A percentile compares a stretch with the other conserved stretches of the same genome.
phyloP scores from a whole-genome alignment of 1,140 invertebrate genomes.

The Lerema accius region DNA sequence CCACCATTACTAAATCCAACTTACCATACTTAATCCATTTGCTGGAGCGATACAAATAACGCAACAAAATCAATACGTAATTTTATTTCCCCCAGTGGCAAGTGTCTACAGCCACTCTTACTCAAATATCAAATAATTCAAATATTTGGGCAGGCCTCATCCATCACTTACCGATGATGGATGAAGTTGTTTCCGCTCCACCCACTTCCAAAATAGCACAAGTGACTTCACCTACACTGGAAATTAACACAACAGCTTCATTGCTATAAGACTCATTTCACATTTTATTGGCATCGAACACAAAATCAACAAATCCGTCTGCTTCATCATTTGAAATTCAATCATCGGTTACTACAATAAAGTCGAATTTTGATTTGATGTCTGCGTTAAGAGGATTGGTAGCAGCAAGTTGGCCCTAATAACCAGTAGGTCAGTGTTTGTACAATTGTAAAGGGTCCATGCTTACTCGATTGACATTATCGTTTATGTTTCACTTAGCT shows the following conservation, averaged over 20 bases:
- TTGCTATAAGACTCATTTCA: not conserved
- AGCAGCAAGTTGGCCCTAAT: conserved; percentile 58
- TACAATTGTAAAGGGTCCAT: conserved; percentile 66
- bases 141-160: conserved; percentile 77
- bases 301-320: conserved; percentile 29
- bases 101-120: conserved; percentile 57
- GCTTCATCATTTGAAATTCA: conserved; percentile 22
- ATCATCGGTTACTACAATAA: conserved; percentile 30
- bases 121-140: conserved; percentile 77
- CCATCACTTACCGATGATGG: conserved; percentile 78
- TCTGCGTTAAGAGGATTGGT: conserved; percentile 36
- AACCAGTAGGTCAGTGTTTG: conserved; percentile 69
- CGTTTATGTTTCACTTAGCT: conserved; percentile 77
- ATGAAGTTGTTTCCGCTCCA: conserved; percentile 61
- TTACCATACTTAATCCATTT: conserved; percentile 25
- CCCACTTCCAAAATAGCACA: conserved; percentile 26
- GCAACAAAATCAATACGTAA: conserved; percentile 48
- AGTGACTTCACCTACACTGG: not conserved
- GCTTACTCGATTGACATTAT: conserved; percentile 76
- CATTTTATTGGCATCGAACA: not conserved
- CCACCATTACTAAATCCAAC: conserved; percentile 9
- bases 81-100: conserved; percentile 58
- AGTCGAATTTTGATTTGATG: conserved; percentile 32
- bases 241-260: conserved; percentile 11
- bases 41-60: conserved; percentile 22